Base-by-base conservation (phyloP, 2,797 vertebrate genomes). In the Galagoides demidoff region DNA sequence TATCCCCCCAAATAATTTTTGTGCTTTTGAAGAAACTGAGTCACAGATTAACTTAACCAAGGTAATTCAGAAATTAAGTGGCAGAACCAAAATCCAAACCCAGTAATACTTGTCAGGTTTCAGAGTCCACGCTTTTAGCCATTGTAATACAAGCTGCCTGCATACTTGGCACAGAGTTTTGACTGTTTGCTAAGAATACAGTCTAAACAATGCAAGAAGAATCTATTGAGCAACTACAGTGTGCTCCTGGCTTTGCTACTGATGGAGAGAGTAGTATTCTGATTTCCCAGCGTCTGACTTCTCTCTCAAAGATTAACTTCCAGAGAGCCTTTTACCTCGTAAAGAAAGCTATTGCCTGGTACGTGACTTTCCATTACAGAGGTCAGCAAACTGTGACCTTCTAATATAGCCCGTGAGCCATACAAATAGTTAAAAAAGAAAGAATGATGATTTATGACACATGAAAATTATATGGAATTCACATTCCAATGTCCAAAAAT, bases 391-490 rank as follows among this genome's bases (percentile, higher is more conserved):
- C 37, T 27, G 0, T 5, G 27, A 19, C 78, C 74, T 49, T 37
- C 29, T 12, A n/a, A 9, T 81, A 7, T 27, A 3, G 55, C 25
- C 63, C 16, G 1, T 52, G 52, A 74, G 43, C 85, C 81, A 55
- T 52, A 59, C 63, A 57, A 59, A 19, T 37, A 37, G 37, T 68
- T 10, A 61, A 39, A 63, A 17, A 25, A 20, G 14, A 73, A 84
- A 66, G 5, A 78, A 4, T 77, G 79, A 3, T 76, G 70, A 83
- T 90, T 93, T 19, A 31, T 49, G 31, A 81, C 45, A 77, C 37
- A 29, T 55, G 68, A 85, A 77, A 92, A 70, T 84, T 55, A 71
- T 29, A 45, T 76, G 45, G 71, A 87, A 27, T 92, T 93, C 66
- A 70, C 8, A 66, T 71, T 74, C 45, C 64, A 68, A 7, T 71